Evolutionary conservation across 2,797 vertebrate genomes (phyloP).

Genomic region (Molossus molossus): DNA sequence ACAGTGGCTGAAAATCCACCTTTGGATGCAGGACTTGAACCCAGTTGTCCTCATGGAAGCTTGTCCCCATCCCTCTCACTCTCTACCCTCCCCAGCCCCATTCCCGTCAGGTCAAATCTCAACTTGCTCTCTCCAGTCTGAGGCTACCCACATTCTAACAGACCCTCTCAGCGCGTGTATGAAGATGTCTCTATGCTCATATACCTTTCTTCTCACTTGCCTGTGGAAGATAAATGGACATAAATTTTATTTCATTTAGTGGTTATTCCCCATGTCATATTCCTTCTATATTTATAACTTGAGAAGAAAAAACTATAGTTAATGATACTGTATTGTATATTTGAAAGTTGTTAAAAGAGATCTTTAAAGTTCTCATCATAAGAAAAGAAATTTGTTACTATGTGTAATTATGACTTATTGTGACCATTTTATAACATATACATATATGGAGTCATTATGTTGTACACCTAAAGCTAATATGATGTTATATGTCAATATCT

Average conservation of each 20-base stretch:
- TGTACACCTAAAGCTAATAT: neutral
- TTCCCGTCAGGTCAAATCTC: neutral
- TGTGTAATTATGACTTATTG: neutral
- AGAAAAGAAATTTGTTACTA: neutral
- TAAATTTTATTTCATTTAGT: neutral
- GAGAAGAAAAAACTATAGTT: neutral
- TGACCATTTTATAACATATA: neutral
- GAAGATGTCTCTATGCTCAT: neutral
- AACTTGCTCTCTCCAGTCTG: neutral
- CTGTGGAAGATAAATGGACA: neutral
- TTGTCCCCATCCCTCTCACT: too few species aligned
- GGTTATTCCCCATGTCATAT: neutral
- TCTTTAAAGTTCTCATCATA: neutral
- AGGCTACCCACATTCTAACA: neutral
- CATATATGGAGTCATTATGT: neutral
- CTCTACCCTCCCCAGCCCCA: accelerated
- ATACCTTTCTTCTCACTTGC: neutral
- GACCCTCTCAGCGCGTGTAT: neutral
- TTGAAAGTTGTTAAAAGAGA: neutral
- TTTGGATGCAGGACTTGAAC: neutral
- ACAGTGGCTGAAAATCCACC: neutral
- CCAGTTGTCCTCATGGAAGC: neutral
- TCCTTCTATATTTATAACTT: conserved; percentile 8
- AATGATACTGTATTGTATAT: neutral
- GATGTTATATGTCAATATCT: neutral